phyloP scores from a whole-genome alignment of 2,113 vertebrate genomes.

The Ctenomys sociabilis region DNA sequence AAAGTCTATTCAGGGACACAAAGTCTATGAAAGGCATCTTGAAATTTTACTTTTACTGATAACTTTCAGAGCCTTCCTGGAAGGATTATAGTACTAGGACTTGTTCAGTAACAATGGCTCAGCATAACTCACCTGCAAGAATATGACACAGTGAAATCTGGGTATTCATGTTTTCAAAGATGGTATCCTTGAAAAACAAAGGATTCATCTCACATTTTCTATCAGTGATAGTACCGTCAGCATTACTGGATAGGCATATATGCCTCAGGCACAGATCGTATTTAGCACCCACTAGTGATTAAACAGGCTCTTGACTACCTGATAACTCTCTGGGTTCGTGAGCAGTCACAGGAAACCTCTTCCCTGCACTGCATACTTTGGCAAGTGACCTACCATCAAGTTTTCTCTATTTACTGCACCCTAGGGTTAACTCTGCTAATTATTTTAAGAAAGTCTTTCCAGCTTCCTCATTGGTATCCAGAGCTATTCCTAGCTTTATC shows the following conservation, averaged over 20 bases:
- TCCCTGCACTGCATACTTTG: not conserved
- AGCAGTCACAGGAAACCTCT: not conserved
- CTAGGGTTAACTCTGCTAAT: not conserved
- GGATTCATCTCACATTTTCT: not conserved
- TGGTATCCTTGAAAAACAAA: slow-evolving; percentile 30
- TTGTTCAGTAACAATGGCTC: slow-evolving; percentile 35
- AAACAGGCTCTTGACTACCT: not conserved
- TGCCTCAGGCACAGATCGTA: not conserved
- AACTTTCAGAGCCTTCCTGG: slow-evolving; percentile 52
- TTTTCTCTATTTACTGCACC: not conserved
- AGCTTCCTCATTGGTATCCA: not conserved
- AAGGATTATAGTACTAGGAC: slow-evolving; percentile 4
- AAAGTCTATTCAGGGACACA: slow-evolving; percentile 1
- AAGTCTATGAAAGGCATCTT: not conserved
- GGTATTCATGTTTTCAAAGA: not conserved
- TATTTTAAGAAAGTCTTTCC: not conserved
- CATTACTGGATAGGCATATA: not conserved
- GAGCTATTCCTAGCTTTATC: slow-evolving; percentile 47
- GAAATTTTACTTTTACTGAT: slow-evolving; percentile 63
- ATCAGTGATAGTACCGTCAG: not conserved
- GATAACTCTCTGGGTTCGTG: slow-evolving; percentile 7
- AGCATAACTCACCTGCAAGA: slow-evolving; percentile 47
- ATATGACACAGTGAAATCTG: slow-evolving; percentile 32
- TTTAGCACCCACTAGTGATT: not conserved
- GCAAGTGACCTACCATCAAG: not conserved